Percentiles rank a stretch among this genome's conserved stretches.
Evolutionary conservation across 2,888 invertebrate genomes (phyloP).

Genomic region (Rhabditoides inermis): DNA sequence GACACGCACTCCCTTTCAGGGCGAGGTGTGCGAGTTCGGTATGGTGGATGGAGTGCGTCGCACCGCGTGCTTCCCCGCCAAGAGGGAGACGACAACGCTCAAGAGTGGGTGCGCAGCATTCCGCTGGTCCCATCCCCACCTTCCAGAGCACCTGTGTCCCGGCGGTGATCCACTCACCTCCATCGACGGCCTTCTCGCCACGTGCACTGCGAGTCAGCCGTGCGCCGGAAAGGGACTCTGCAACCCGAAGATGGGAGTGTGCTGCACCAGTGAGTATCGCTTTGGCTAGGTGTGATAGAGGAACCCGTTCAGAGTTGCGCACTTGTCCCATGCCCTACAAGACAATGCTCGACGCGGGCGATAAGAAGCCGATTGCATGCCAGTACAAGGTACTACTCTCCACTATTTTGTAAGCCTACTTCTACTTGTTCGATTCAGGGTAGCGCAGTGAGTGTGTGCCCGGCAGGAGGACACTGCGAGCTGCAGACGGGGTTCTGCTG

Average conservation of each 20-base stretch:
- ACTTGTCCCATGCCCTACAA: conserved; percentile 41
- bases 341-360: conserved; percentile 33
- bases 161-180: conserved; percentile 40
- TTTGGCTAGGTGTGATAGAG: neutral
- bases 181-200: conserved; percentile 26
- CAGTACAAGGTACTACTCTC: conserved; percentile 9
- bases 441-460: conserved; percentile 27
- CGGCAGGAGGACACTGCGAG: conserved; percentile 34
- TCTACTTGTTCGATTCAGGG: conserved; percentile 8
- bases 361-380: conserved; percentile 39
- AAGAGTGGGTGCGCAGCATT: neutral
- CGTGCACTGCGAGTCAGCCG: conserved; percentile 32
- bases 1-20: conserved; percentile 21
- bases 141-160: conserved; percentile 33
- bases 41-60: conserved; percentile 32
- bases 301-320: conserved; percentile 29
- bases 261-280: conserved; percentile 37
- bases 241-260: conserved; percentile 43
- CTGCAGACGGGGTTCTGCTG: conserved; percentile 42
- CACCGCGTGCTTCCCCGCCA: conserved; percentile 32
- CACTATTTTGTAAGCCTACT: neutral
- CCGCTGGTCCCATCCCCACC: neutral
- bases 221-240: conserved; percentile 39
- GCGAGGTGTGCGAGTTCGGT: conserved; percentile 37
- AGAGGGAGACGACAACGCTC: conserved; percentile 6